phyloP scores from a whole-genome alignment of 2,888 invertebrate genomes.

The Prosopocoilus inquinatus region DNA sequence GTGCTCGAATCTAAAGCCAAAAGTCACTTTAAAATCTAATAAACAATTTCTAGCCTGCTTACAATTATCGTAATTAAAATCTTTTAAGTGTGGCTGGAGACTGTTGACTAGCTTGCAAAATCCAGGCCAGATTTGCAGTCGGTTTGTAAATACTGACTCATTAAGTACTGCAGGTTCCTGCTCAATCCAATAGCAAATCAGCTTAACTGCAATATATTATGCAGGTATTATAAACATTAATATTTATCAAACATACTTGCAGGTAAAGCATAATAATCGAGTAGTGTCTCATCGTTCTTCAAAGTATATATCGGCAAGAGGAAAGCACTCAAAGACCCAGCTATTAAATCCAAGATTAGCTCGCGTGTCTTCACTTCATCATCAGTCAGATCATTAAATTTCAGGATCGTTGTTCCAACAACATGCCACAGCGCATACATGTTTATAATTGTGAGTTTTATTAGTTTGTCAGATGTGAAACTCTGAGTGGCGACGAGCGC shows the following conservation, averaged over 20 bases:
- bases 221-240: neutral
- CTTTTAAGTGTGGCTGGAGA: constrained; percentile 55
- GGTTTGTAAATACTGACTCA: constrained; percentile 56
- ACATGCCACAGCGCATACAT: constrained; percentile 68
- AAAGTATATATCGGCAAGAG: constrained; percentile 69
- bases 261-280: constrained; percentile 68
- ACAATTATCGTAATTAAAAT: constrained; percentile 58
- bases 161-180: constrained; percentile 56
- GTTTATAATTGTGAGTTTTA: constrained; percentile 75
- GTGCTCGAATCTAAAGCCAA: constrained; percentile 57
- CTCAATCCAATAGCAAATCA: constrained; percentile 71
- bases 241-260: constrained; percentile 54
- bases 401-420: constrained; percentile 53
- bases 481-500: constrained; percentile 76
- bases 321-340: constrained; percentile 65
- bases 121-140: constrained; percentile 76
- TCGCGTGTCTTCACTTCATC: constrained; percentile 60
- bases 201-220: constrained; percentile 59
- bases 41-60: constrained; percentile 40
- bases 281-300: constrained; percentile 59
- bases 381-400: constrained; percentile 53
- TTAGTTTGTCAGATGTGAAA: constrained; percentile 71
- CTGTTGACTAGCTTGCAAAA: constrained; percentile 72
- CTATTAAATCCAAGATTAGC: constrained; percentile 62
- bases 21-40: neutral